These are phyloP conservation scores for Peromyscus polionotus DNA, from an alignment of 2,113 vertebrate species.

Conservation along the genomic window DNA sequence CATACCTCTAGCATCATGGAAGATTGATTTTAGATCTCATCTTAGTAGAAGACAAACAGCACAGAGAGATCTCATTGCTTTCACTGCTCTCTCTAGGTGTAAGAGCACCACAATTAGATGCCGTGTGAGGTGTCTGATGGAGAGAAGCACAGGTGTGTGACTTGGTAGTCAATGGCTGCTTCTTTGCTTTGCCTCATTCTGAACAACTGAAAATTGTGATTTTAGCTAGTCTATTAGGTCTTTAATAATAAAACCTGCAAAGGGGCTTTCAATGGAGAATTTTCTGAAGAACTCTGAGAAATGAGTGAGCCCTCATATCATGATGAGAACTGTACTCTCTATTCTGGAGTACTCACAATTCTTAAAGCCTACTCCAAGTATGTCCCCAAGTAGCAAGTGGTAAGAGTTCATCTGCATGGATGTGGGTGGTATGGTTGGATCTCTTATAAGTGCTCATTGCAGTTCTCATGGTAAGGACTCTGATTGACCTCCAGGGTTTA, in stretches of 20 bases:
- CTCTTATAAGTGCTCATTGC: not conserved
- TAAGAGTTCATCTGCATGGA: not conserved
- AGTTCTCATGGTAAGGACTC: not conserved
- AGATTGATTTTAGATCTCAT: not conserved
- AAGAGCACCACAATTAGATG: not conserved
- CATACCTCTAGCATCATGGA: not conserved
- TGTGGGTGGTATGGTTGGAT: rapidly evolving
- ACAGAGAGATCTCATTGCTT: not conserved
- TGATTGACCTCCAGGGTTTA: not conserved
- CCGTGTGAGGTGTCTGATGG: not conserved
- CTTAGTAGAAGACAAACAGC: not conserved
- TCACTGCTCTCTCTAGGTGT: not conserved
- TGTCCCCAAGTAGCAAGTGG: not conserved
- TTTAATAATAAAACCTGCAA: not conserved
- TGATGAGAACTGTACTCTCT: not conserved
- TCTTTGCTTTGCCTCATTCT: constrained; percentile 5
- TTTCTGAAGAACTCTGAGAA: constrained; percentile 36
- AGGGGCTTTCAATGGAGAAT: not conserved
- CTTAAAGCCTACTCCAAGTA: not conserved
- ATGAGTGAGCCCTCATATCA: not conserved
- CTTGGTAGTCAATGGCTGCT: not conserved
- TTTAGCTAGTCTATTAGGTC: not conserved
- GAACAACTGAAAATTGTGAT: not conserved
- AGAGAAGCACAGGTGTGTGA: not conserved
- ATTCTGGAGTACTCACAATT: not conserved